A percentile compares a stretch with the other conserved stretches of the same genome.
Evolutionary conservation across 1,140 invertebrate species (phyloP).

Genomic region (Odontomachus brunneus): DNA sequence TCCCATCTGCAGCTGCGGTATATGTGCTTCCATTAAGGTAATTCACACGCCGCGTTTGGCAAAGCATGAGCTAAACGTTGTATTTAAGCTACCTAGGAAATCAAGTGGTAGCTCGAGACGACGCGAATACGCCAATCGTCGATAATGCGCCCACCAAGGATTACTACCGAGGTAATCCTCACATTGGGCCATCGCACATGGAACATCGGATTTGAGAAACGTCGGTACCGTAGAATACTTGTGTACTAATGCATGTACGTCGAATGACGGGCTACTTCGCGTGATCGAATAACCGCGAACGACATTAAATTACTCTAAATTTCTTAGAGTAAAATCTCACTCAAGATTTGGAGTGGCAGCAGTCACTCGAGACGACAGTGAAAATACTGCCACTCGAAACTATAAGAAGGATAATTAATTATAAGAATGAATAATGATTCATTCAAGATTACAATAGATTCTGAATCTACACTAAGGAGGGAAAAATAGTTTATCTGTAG

Average conservation of each 20-base stretch:
- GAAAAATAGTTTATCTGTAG: too few relatives aligned
- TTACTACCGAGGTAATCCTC: conserved; percentile 23
- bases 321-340: too few relatives aligned
- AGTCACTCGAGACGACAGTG: too few relatives aligned
- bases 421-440: too few relatives aligned
- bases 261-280: not conserved
- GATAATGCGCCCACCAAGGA: conserved; percentile 18
- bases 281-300: not conserved
- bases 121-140: conserved; percentile 31
- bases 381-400: too few relatives aligned
- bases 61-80: conserved; percentile 56
- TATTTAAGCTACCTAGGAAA: conserved; percentile 59
- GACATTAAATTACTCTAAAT: too few relatives aligned
- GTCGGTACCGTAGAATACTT: not conserved
- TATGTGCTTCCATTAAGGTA: conserved; percentile 58
- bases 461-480: too few relatives aligned
- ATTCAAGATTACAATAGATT: too few relatives aligned
- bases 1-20: conserved; percentile 26
- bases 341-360: too few relatives aligned
- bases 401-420: too few relatives aligned
- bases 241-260: not conserved
- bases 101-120: conserved; percentile 55
- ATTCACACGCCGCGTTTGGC: conserved; percentile 54
- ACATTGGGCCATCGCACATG: not conserved
- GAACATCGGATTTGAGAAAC: not conserved